Percentiles rank a stretch among this genome's conserved stretches.
Conservation (phyloP, 2,888 invertebrate genomes). For the Amorpha juglandis region DNA sequence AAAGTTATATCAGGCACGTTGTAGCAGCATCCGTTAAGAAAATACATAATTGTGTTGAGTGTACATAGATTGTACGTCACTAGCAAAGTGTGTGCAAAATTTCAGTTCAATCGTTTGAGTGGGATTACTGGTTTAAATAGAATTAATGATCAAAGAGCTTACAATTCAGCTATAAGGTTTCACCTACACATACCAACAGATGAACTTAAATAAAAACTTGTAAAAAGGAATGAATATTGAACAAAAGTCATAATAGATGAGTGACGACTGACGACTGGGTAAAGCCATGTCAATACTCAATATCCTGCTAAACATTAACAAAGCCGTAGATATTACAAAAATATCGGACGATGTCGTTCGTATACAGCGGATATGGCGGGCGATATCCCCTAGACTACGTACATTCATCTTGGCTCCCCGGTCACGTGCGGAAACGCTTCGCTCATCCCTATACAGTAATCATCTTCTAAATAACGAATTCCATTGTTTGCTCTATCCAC, state of each 20-base stretch:
- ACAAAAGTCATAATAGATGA: not conserved
- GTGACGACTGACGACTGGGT: not conserved
- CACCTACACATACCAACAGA: too few species aligned
- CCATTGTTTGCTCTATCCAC: slow-evolving; percentile 48
- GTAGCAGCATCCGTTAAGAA: too few species aligned
- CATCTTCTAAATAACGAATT: slow-evolving; percentile 55
- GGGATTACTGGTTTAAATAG: too few species aligned
- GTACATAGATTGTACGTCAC: too few species aligned
- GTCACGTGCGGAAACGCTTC: slow-evolving; percentile 53
- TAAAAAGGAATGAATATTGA: not conserved
- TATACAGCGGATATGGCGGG: slow-evolving; percentile 11
- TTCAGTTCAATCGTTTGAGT: too few species aligned
- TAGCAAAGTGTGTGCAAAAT: too few species aligned
- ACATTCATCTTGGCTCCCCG: slow-evolving; percentile 23
- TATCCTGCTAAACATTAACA: slow-evolving; percentile 15
- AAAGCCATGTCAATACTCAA: slow-evolving; percentile 11
- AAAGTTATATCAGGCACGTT: too few species aligned
- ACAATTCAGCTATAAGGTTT: too few species aligned
- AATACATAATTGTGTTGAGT: too few species aligned
- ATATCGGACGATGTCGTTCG: slow-evolving; percentile 12
- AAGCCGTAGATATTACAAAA: slow-evolving; percentile 24
- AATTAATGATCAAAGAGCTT: too few species aligned
- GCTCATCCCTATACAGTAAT: slow-evolving; percentile 52
- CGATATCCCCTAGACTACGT: slow-evolving; percentile 9
- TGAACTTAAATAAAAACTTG: not conserved